Evolutionary conservation across 35 echinoderm and acorn worm genomes (phyloP).

Genomic region (Apostichopus californicus): DNA sequence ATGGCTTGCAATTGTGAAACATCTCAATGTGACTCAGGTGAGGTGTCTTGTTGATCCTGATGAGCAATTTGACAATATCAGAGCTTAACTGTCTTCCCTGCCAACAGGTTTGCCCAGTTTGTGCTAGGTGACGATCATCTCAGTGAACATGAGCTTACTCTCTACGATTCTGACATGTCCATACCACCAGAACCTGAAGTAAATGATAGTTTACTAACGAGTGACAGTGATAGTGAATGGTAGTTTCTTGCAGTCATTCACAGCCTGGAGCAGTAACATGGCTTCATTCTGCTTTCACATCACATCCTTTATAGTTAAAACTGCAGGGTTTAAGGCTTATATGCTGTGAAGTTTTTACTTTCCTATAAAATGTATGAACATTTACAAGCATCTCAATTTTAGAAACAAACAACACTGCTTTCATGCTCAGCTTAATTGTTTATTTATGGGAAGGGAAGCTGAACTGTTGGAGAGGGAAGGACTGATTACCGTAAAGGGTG

Average conservation of each 20-base stretch:
- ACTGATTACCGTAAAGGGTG: too few species aligned
- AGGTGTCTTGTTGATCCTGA: neutral
- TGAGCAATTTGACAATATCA: neutral
- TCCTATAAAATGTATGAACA: too few species aligned
- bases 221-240: conserved; percentile 43
- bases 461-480: too few species aligned
- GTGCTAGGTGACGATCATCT: conserved; percentile 72
- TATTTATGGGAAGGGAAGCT: too few species aligned
- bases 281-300: neutral
- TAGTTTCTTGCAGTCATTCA: neutral
- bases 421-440: too few species aligned
- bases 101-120: conserved; percentile 70
- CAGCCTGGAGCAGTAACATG: neutral
- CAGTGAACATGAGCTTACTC: conserved; percentile 53
- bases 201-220: conserved; percentile 8
- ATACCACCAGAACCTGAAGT: neutral
- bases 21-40: too few species aligned
- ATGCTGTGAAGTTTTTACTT: too few species aligned
- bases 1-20: neutral
- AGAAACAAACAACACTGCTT: too few species aligned
- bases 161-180: conserved; percentile 64
- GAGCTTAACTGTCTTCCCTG: neutral
- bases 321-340: too few species aligned
- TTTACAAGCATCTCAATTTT: too few species aligned
- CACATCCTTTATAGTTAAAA: neutral